Base-by-base conservation (phyloP, 37 sponge, comb jelly and placozoan genomes). In the Chondrosia reniformis region DNA sequence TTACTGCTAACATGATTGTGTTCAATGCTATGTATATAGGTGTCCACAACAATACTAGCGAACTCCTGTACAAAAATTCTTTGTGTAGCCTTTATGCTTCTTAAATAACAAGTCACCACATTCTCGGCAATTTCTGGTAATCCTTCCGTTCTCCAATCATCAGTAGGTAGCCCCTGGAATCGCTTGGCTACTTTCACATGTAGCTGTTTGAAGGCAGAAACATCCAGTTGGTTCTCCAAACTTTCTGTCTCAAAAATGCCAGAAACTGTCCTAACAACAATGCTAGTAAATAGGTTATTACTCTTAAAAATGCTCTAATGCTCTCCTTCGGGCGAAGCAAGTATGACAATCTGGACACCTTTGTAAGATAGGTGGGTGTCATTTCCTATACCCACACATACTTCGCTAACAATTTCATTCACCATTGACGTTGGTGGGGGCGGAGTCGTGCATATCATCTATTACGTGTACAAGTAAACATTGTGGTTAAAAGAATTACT, bases 21-120 rank as follows among this genome's bases (percentile, higher is more conserved):
- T 34, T 79, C 79, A 6, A 79, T 64, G 45, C 42, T 66, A 63
- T n/a, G n/a, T n/a, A n/a, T 54, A 79, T 5, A 79, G 46, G 43
- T 79, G 79, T 25, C 65, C 79, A 40, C 79, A 79, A 27, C 43
- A 44, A 38, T 45, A 62, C 28, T 64, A 32, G 24, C 66, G 44
- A 4, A 79, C 65, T 30, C 66, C 79, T 21, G 65, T 79, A 19
- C 79, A 24, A 36, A 42, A 79, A 46, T 79, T 79, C 65, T 79
- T 79, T n/a, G 79, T 79, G 46, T 63, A 79, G 12, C 65, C 46
- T 8, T 66, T 4, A 25, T 42, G 38, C 15, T 43, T 25, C 79
- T 79, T 79, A 25, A 63, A 25, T 79, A 79, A 24, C 22, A 19
- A 40, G 19, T 32, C 7, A 34, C 67, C 33, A 7, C 6, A 36